Evolutionary conservation across 1,140 invertebrate genomes (phyloP), one percentile per base, ranked within the genome.

Genomic region (Drosophila mayri): DNA sequence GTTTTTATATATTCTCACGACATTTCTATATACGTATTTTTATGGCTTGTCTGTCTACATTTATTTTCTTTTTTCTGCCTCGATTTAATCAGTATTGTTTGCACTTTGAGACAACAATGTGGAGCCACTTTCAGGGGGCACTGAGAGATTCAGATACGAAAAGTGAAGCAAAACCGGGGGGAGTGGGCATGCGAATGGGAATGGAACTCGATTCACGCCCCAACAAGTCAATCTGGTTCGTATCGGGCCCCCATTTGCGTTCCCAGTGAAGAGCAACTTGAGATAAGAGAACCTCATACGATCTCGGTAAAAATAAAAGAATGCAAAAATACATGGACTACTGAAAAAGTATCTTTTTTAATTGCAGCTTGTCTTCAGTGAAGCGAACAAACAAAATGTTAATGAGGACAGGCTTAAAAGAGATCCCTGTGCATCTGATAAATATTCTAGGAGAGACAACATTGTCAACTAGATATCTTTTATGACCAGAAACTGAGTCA

Each of bases 91-190:
- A 41, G 44, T 65, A 64, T 44, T 65, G 55, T 78, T 85, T 86
- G 82, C 82, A 85, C 81, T 85, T 86, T 86, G 82, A 65, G 49
- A 70, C 58, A 67, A 44, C 38, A 59, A 73, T 80, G 28, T 50
- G 81, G 60, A 59, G 49, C 76, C 76, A 80, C 58, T 58, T 55
- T 60, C 47, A 71, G 58, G 38, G 60, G 60, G 44, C 7, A 30
- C 28, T 0, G 28, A 30, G 28, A 54, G 57, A 35, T 18, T 38
- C 58, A 67, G 76, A 71, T 32, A 63, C 60, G 55, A 50, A 57
- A 62, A 79, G 62, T 80, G 54, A 65, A 76, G 61, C 82, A 57
- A 43, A 72, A 67, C 67, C 49, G 49, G 43, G 25, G 22, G 22
- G 76, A 67, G 63, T 55, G 60, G 30, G 43, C 43, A 32, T 40